Conservation (phyloP, 2,797 vertebrate genomes). For the Alauda arvensis region DNA sequence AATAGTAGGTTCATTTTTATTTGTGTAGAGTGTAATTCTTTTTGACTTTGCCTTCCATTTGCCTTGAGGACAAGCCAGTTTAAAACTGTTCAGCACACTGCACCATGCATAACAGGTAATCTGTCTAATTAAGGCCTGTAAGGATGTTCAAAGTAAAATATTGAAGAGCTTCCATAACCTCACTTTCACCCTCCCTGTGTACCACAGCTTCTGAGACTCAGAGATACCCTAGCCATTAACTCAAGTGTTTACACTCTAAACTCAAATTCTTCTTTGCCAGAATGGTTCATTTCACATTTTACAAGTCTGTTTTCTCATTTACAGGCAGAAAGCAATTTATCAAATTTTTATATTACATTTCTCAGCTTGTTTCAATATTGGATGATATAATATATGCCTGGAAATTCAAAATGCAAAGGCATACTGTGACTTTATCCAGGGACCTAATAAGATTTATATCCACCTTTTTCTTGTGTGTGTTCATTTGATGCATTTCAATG, state of each 20-base stretch:
- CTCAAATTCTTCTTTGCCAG: constrained; percentile 78
- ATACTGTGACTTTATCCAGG: constrained; percentile 66
- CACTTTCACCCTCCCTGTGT: constrained; percentile 87
- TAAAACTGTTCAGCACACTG: constrained; percentile 86
- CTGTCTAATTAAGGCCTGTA: constrained; percentile 93
- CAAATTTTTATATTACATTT: constrained; percentile 76
- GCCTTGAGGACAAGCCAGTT: constrained; percentile 88
- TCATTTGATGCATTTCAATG: constrained; percentile 74
- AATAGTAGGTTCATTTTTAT: constrained; percentile 79
- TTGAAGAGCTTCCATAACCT: constrained; percentile 91
- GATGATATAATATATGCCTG: constrained; percentile 65
- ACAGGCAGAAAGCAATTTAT: constrained; percentile 73
- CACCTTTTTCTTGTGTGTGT: constrained; percentile 48
- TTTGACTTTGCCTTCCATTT: constrained; percentile 91
- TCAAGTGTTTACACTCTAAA: constrained; percentile 81
- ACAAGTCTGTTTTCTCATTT: constrained; percentile 80
- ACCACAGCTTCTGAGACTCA: constrained; percentile 78
- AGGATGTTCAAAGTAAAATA: constrained; percentile 90
- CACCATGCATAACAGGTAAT: constrained; percentile 95
- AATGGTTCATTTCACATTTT: constrained; percentile 79
- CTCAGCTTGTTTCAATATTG: constrained; percentile 68
- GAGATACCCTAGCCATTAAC: constrained; percentile 82
- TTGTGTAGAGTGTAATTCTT: constrained; percentile 87
- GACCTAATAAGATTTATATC: constrained; percentile 74
- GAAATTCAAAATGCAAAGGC: constrained; percentile 66